Percentiles rank a stretch among this genome's conserved stretches.
Evolutionary conservation across 2,113 vertebrate species (phyloP).

Genomic region (Thunnus thynnus): DNA sequence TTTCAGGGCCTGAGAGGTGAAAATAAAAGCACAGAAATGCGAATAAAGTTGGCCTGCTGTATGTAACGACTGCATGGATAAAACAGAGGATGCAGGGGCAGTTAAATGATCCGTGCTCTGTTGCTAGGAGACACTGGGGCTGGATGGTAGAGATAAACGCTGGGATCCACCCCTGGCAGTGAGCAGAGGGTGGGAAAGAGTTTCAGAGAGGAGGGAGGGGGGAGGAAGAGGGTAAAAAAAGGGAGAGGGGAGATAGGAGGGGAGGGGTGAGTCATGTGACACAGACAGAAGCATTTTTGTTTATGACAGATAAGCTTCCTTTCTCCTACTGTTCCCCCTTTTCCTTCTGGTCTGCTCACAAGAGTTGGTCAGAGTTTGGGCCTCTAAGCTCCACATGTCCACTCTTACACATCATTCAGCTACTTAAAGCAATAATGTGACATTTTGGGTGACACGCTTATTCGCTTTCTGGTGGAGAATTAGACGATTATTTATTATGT

Average conservation of each 20-base stretch:
- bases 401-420: not conserved
- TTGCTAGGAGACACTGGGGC: constrained; percentile 86
- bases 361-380: constrained; percentile 10
- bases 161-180: constrained; percentile 74
- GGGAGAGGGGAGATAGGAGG: constrained; percentile 30
- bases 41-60: constrained; percentile 58
- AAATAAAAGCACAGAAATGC: constrained; percentile 43
- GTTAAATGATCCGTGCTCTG: constrained; percentile 81
- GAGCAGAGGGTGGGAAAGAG: constrained; percentile 50
- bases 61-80: constrained; percentile 49
- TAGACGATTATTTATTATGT: too few species aligned
- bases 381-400: not conserved
- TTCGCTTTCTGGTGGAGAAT: too few species aligned
- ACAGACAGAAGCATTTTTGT: constrained; percentile 44
- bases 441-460: too few species aligned
- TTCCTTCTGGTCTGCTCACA: not conserved
- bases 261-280: constrained; percentile 38
- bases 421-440: too few species aligned
- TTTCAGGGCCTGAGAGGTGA: constrained; percentile 15
- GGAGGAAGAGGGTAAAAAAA: constrained; percentile 41
- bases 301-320: constrained; percentile 53
- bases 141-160: constrained; percentile 85
- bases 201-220: constrained; percentile 12
- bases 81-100: constrained; percentile 68
- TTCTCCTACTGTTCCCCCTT: constrained; percentile 12